Evolutionary conservation across 2,113 vertebrate genomes (phyloP), one percentile per base, ranked within the genome.

Genomic region (Holacanthus passer): DNA sequence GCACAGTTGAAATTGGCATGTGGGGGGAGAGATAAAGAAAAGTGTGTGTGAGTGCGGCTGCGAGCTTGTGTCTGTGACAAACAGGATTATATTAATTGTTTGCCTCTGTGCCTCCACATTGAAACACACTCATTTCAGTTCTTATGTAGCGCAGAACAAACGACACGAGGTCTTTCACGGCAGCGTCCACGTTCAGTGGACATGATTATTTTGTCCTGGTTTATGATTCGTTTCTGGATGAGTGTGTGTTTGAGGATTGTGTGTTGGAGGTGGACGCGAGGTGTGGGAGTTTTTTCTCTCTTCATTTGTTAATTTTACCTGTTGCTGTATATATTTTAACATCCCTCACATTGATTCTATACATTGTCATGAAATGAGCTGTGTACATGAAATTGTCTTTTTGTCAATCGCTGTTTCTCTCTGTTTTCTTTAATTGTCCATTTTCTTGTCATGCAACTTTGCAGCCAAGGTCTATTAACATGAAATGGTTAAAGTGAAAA

Each of bases 41-140:
- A 29, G 35, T 45, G 19, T 31, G 22, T 27, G 0, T 31, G 27
- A 17, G 52, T 24, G 53, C 67, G 56, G 59, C 64, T 66, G 45
- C 31, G 24, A 7, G 80, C 50, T 55, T 48, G 45, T 67, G 39
- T 39, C 60, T 56, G 76, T 78, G 80, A 89, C 73, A 77, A 91
- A 86, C 1, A 7, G 55, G 64, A 89, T 87, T 87, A 83, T 65
- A 72, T 84, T 68, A 84, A 78, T 77, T 81, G 74, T 90, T 75
- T 74, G 58, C 68, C 79, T 80, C 76, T 31, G 47, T 81, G 63
- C 68, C 50, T 17, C 27, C 45, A 65, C 31, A 41, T 24, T 56
- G 20, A 65, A 64, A 58, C 59, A 53, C 3, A 67, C 58, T 65
- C 14, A 63, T 79, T 81, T 48, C 19, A 39, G 12, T 73, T 41